Base-by-base conservation (phyloP, 2,113 vertebrate species). In the Austrofundulus limnaeus region DNA sequence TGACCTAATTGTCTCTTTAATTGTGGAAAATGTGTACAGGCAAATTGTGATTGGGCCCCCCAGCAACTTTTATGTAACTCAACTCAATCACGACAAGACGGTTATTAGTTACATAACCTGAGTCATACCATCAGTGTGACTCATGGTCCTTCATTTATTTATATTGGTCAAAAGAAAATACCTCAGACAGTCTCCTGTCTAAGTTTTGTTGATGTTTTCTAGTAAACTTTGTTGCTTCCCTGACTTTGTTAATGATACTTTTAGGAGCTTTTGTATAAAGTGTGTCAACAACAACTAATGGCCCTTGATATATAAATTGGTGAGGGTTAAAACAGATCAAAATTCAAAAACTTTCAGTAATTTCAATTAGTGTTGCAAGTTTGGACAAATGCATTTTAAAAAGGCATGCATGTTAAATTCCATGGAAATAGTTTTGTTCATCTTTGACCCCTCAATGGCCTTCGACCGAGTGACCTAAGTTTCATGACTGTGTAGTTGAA, bases 1-100 rank as follows among this genome's bases (percentile, higher is more conserved):
- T 84, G 66, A 19, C 58, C 57, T 84, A 83, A 86, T 83, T 75
- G 37, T 20, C 65, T 67, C 67, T 85, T 89, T 75, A 87, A 81
- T 58, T 66, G 59, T 77, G 78, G 83, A 88, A 85, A 84, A 82
- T 75, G 31, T 75, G 61, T 39, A 60, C 24, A 38, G 54, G 50
- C 65, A 61, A 73, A 70, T 50, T 70, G 43, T 49, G 53, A 73
- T 62, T 65, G 66, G 60, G 63, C 70, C 77, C 66, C 75, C 66
- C 62, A 38, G 45, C 42, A 65, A 72, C 54, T 56, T 82, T 42
- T 50, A 66, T 52, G 34, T 16, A 48, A 61, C 31, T 69, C 51
- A 34, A 53, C 63, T 80, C 49, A 58, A 75, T 76, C 74, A 82
- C 65, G 60, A 81, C 54, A 72, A n/a, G 12, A 63, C 71, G 70